phyloP scores from a whole-genome alignment of 2,113 vertebrate species.

The Ciconia stormi region DNA sequence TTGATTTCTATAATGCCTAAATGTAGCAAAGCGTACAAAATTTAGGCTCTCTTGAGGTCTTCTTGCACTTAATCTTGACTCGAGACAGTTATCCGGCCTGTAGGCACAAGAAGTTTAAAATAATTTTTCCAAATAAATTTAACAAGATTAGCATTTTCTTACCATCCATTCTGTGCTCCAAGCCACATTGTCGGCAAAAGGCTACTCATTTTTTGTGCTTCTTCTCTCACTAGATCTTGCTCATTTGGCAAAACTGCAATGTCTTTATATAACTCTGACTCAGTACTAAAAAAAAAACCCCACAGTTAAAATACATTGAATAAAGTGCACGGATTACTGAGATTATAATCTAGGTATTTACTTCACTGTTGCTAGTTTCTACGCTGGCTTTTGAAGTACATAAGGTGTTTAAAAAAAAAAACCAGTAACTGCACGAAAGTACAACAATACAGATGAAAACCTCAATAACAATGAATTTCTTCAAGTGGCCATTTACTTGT shows the following conservation, averaged over 20 bases:
- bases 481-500: neutral
- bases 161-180: constrained; percentile 97
- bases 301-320: neutral
- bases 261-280: constrained; percentile 87
- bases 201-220: constrained; percentile 98
- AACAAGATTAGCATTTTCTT: constrained; percentile 34
- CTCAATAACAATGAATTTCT: neutral
- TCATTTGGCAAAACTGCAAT: constrained; percentile 83
- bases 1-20: neutral
- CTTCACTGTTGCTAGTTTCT: neutral
- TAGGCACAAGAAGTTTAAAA: neutral
- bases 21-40: neutral
- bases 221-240: constrained; percentile 92
- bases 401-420: neutral
- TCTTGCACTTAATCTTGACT: neutral
- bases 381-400: neutral
- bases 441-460: neutral
- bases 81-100: neutral
- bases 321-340: neutral
- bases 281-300: constrained; percentile 62
- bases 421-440: neutral
- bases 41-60: neutral
- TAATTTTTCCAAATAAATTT: neutral
- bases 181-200: constrained; percentile 98
- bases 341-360: neutral